Base-by-base conservation (phyloP, 2,113 vertebrate species). In the Takifugu bimaculatus region DNA sequence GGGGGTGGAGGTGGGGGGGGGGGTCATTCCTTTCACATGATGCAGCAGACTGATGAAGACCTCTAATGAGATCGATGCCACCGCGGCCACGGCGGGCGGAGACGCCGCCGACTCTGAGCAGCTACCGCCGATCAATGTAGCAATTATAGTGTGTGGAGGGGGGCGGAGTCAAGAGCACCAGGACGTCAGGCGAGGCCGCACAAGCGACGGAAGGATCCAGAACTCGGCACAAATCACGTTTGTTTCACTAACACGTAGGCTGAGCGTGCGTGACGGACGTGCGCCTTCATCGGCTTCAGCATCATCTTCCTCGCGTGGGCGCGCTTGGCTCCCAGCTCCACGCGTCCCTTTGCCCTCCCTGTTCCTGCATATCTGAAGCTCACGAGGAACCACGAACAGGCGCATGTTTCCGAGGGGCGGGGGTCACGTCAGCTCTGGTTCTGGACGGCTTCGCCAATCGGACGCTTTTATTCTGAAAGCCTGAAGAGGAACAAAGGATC, bases 31-130 rank as follows among this genome's bases (percentile, higher is more conserved):
- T 87, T 74, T 39, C 78, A 74, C 78, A 81, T 83, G 83, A 87
- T 79, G 81, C 74, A 68, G 75, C 81, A 83, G 77, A 77, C 81
- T 80, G 89, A 89, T 86, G 79, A 84, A 82, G 79, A 83, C 77
- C 78, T 77, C 66, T 84, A 90, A 89, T 86, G 81, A 78, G 84
- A 89, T 89, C 83, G 81, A 64, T 78, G 80, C 78, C 78, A 80
- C 57, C 63, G 50, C 69, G 68, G 79, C 87, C 75, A 69, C 65
- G 56, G 70, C 75, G 79, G 77, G 82, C 76, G 70, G 74, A 79
- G 70, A 81, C 65, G 66, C 74, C 67, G 72, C 69, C 61, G 74
- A 43, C 77, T 61, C 77, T 61, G 74, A 82, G 9, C 75, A 69
- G 75, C 47, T 68, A 54, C 70, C 60, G 72, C 66, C 54, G 43